These are phyloP conservation scores for Capromys pilorides DNA, from an alignment of 2,797 vertebrate species.

Conservation along the genomic window DNA sequence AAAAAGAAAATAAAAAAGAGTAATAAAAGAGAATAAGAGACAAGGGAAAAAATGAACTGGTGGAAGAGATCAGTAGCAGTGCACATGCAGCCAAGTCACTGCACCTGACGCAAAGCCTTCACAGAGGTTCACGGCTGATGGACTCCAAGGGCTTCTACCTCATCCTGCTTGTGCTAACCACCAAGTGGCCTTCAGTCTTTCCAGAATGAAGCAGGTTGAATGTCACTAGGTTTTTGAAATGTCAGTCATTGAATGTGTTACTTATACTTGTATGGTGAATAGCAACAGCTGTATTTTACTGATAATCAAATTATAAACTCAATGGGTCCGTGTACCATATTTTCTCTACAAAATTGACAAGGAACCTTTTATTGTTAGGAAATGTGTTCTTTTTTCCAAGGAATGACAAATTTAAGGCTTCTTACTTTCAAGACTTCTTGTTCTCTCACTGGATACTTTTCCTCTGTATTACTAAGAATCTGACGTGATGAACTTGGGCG, in stretches of 20 bases:
- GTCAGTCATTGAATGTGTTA: neutral
- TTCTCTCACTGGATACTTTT: neutral
- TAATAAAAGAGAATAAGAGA: too few relatives aligned
- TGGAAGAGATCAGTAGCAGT: neutral
- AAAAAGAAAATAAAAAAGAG: too few relatives aligned
- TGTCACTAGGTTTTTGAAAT: constrained; percentile 1
- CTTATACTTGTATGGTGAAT: neutral
- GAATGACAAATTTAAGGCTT: neutral
- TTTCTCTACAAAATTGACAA: neutral
- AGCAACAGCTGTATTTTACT: neutral
- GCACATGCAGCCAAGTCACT: neutral
- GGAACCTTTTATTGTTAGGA: neutral
- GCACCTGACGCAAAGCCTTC: neutral
- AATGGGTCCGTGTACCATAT: neutral
- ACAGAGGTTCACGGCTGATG: too few relatives aligned
- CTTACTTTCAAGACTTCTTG: neutral
- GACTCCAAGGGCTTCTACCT: neutral
- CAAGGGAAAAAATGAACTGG: neutral
- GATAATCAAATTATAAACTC: neutral
- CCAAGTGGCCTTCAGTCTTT: neutral
- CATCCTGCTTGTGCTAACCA: neutral
- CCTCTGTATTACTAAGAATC: neutral
- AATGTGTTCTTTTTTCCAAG: neutral
- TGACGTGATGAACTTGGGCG: neutral
- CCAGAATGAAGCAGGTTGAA: neutral